phyloP scores from a whole-genome alignment of 2,797 vertebrate species.

The Acipenser transmontanus region DNA sequence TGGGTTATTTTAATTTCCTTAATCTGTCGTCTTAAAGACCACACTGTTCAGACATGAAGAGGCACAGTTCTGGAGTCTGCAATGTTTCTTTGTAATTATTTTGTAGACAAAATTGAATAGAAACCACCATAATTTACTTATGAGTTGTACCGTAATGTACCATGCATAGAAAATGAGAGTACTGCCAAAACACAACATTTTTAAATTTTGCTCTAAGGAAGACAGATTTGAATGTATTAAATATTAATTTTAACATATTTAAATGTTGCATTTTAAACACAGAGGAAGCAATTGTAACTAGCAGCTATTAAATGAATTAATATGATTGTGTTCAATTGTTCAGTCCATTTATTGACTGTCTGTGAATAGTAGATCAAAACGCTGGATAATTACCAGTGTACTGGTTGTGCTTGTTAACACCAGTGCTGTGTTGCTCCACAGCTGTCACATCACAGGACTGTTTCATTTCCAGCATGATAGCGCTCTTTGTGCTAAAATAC shows the following conservation, averaged over 20 bases:
- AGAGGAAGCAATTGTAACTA: too few relatives aligned
- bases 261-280: too few relatives aligned
- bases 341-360: slow-evolving; percentile 65
- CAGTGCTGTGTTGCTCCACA: slow-evolving; percentile 63
- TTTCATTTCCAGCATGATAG: slow-evolving; percentile 61
- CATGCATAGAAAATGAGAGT: too few relatives aligned
- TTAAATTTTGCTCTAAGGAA: too few relatives aligned
- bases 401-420: slow-evolving; percentile 69
- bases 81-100: slow-evolving; percentile 6
- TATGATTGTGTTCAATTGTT: slow-evolving; percentile 39
- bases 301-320: too few relatives aligned
- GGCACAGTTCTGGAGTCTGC: slow-evolving; percentile 6
- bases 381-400: slow-evolving; percentile 62
- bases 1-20: slow-evolving; percentile 11
- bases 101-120: slow-evolving; percentile 1
- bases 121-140: slow-evolving; percentile 6
- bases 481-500: too few relatives aligned
- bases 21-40: slow-evolving; percentile 6
- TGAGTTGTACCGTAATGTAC: background rate
- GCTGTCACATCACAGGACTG: slow-evolving; percentile 62
- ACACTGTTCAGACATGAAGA: background rate
- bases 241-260: too few relatives aligned
- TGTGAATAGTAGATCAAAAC: slow-evolving; percentile 61
- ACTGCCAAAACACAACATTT: too few relatives aligned
- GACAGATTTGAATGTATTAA: too few relatives aligned